phyloP scores from a whole-genome alignment of 2,888 invertebrate species.

The Poecilobothrus nobilitatus region DNA sequence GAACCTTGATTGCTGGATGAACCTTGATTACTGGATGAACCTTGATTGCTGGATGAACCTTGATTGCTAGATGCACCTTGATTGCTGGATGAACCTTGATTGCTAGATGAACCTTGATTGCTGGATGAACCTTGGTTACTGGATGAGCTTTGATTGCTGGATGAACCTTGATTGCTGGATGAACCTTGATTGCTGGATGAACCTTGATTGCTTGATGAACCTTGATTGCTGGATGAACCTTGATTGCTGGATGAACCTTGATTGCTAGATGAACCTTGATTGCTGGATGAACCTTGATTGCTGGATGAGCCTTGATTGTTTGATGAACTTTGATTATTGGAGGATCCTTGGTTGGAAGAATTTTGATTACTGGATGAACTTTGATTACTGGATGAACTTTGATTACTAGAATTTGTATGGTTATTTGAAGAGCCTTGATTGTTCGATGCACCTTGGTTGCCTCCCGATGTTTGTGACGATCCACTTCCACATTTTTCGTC shows the following conservation, averaged over 20 bases:
- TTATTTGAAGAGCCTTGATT: conserved; percentile 23
- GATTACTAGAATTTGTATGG: conserved; percentile 18
- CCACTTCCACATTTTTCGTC: conserved; percentile 29
- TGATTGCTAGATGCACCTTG: conserved; percentile 21
- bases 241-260: not conserved
- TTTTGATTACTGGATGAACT: conserved; percentile 16
- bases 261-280: conserved; percentile 11
- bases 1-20: conserved; percentile 17
- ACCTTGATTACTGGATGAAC: conserved; percentile 20
- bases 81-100: conserved; percentile 21
- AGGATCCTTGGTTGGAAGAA: not conserved
- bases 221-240: conserved; percentile 16
- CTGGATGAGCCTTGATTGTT: conserved; percentile 19
- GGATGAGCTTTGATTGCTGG: conserved; percentile 20
- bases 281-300: not conserved
- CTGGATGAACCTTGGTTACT: conserved; percentile 13
- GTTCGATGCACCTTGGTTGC: conserved; percentile 23
- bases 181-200: conserved; percentile 18
- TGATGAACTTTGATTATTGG: conserved; percentile 12
- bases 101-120: conserved; percentile 22
- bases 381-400: conserved; percentile 17
- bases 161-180: conserved; percentile 23
- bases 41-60: conserved; percentile 21
- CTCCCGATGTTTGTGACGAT: conserved; percentile 19
- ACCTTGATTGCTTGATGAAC: conserved; percentile 13